phyloP scores from a whole-genome alignment of 2,797 vertebrate species.

The Xyrichtys novacula region DNA sequence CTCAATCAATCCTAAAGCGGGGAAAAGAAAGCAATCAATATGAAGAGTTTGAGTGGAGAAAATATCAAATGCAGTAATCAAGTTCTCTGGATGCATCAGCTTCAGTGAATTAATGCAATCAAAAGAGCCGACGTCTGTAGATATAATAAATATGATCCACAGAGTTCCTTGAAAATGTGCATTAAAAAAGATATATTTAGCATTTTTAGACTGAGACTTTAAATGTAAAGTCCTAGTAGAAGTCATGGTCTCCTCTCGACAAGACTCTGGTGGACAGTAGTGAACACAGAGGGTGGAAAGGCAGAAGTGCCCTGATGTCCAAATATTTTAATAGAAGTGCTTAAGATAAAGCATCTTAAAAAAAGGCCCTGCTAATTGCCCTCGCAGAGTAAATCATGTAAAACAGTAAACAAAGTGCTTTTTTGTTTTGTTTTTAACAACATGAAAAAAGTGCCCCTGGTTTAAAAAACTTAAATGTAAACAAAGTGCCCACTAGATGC shows the following conservation, averaged over 20 bases:
- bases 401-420: no score
- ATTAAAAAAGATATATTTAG: slow-evolving; percentile 49
- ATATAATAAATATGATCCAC: slow-evolving; percentile 26
- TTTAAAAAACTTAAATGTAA: no score
- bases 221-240: slow-evolving; percentile 34
- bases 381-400: no score
- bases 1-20: background rate
- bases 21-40: slow-evolving; percentile 13
- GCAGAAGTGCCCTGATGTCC: no score
- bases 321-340: no score
- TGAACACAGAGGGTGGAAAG: no score
- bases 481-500: no score
- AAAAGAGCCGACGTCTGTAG: slow-evolving; percentile 15
- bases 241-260: slow-evolving; percentile 10
- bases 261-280: slow-evolving; percentile 2
- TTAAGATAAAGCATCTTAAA: no score
- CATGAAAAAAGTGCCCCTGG: no score
- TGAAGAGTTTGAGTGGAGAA: background rate
- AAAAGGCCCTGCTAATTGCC: no score
- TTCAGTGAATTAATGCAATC: background rate
- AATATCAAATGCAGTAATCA: slow-evolving; percentile 13
- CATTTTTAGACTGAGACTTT: slow-evolving; percentile 30
- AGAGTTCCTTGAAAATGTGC: slow-evolving; percentile 28
- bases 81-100: background rate
- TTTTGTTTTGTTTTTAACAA: no score